These are phyloP conservation scores for Rhimphoctona megacephalus DNA, from an alignment of 2,888 invertebrate genomes.

Conservation along the genomic window DNA sequence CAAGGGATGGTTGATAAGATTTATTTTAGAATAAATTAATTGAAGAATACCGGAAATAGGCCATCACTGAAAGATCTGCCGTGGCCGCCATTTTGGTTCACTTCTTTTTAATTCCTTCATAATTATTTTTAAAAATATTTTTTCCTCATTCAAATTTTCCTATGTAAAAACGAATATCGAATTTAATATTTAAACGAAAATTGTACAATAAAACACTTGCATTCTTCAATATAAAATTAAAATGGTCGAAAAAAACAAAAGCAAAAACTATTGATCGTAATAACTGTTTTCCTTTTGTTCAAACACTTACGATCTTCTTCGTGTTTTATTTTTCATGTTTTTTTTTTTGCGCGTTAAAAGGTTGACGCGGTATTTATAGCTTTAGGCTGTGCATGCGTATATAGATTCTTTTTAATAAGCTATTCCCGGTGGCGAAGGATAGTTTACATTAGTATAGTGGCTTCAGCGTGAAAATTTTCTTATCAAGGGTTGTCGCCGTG, in stretches of 20 bases:
- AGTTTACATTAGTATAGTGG: constrained; percentile 67
- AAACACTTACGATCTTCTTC: neutral
- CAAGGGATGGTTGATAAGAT: neutral
- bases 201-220: too few relatives aligned
- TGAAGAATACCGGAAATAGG: neutral
- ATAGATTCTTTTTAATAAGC: constrained; percentile 53
- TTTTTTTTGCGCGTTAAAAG: constrained; percentile 30
- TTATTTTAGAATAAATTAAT: neutral
- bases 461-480: constrained; percentile 67
- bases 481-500: constrained; percentile 81
- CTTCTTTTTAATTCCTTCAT: too few relatives aligned
- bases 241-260: neutral
- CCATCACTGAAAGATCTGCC: neutral
- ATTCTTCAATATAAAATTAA: neutral
- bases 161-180: neutral
- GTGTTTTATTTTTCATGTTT: neutral
- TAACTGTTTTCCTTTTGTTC: neutral
- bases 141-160: neutral
- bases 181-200: too few relatives aligned
- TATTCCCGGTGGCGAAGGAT: constrained; percentile 63
- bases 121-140: neutral
- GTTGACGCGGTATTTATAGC: constrained; percentile 53
- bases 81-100: neutral
- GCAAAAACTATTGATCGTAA: neutral
- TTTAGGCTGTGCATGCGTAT: neutral